phyloP scores from a whole-genome alignment of 1,140 invertebrate species.

The Bombus breviceps region DNA sequence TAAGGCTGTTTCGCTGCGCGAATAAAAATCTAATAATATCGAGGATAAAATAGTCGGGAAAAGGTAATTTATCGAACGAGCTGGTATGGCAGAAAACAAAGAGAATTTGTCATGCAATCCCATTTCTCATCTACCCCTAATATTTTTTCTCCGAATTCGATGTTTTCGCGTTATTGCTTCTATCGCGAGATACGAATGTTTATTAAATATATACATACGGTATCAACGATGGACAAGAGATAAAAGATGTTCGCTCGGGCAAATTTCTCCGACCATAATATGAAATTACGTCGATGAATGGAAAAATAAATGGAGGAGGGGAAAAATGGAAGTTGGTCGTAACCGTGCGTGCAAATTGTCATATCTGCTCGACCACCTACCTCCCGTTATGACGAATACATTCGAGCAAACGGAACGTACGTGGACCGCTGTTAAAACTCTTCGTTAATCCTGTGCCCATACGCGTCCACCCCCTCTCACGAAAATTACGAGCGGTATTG shows the following conservation, averaged over 20 bases:
- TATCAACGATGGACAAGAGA: background rate
- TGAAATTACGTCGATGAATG: constrained; percentile 11
- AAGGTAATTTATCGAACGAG: background rate
- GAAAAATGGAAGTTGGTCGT: background rate
- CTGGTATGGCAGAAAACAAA: background rate
- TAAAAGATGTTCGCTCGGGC: too few species aligned
- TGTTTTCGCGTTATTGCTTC: background rate
- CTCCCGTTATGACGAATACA: constrained; percentile 28
- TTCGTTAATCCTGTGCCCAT: constrained; percentile 51
- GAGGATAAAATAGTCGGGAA: background rate
- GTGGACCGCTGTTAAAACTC: constrained; percentile 26
- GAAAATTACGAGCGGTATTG: constrained; percentile 63
- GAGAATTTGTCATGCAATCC: background rate
- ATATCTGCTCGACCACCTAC: too few species aligned
- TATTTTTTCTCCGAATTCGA: background rate
- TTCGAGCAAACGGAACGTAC: constrained; percentile 19
- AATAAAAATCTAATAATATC: constrained; percentile 14
- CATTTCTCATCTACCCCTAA: background rate
- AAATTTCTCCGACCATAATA: background rate
- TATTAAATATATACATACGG: background rate
- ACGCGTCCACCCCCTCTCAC: background rate
- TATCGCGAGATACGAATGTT: background rate
- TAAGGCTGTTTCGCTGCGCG: background rate
- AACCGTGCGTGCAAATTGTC: too few species aligned
- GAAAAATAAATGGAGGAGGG: background rate